Base-by-base conservation (phyloP, 2,797 vertebrate species). In the Chelon labrosus region DNA sequence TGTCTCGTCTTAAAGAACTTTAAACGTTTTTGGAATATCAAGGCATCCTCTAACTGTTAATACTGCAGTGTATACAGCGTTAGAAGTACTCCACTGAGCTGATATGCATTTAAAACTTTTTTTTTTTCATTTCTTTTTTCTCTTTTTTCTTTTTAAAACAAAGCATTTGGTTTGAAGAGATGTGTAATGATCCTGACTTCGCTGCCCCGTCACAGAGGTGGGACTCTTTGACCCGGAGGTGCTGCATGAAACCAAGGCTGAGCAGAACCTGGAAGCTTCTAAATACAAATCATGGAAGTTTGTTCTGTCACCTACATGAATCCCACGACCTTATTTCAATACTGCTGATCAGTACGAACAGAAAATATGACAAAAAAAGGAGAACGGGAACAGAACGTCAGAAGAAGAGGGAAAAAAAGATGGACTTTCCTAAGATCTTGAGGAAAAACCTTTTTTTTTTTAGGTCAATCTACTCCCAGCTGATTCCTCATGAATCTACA, bases 1-100 rank as follows among this genome's bases (percentile, higher is more conserved):
- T 78, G 77, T 88, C 76, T 87, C 54, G 49, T 82, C 80, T 77
- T 83, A 87, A 74, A 88, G 75, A 85, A 88, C 84, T 86, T 85
- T 77, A 88, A 62, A 83, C 84, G 74, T 83, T 86, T 89, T 90
- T 82, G 90, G 87, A 91, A 91, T 92, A 92, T 83, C 80, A 79
- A 90, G 70, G 83, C 74, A 57, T 81, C 67, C 69, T 82, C 77
- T 83, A 86, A 79, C 80, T 51, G 78, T 86, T 91, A 88, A 91
- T 86, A 90, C 91, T 91, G 92, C 85, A 83, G 74, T 20, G 83
- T 80, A 80, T 80, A 70, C 82, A 74, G 81, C 56, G 31, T 79
- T 77, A 79, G 75, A 77, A 79, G 73, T 59, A 10, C 64, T 72
- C 65, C 68, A 49, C 71, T 70, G 65, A 78, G 82, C 75, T 79